Percentiles rank a stretch among this genome's conserved stretches.
Conservation (phyloP, 2,113 vertebrate genomes). For the Canis aureus region DNA sequence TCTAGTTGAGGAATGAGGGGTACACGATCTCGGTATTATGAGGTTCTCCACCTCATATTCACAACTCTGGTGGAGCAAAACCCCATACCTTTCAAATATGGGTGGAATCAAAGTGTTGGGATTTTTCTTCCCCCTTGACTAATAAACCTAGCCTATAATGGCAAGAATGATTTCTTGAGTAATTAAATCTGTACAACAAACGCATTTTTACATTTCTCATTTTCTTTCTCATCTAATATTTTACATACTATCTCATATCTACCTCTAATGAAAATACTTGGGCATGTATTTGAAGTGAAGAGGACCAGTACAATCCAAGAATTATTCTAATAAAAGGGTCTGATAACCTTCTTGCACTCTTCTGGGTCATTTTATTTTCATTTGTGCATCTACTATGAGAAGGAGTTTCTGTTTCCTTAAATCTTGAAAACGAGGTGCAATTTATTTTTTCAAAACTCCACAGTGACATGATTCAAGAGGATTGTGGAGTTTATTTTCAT, state of each 20-base stretch:
- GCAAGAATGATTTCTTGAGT: neutral
- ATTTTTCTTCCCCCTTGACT: neutral
- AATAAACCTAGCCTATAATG: neutral
- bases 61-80: neutral
- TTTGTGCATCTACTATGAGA: neutral
- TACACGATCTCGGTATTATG: neutral
- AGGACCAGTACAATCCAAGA: neutral
- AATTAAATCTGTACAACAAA: neutral
- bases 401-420: constrained; percentile 31
- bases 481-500: constrained; percentile 1
- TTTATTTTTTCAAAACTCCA: neutral
- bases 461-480: neutral
- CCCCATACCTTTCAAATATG: neutral
- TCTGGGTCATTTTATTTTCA: neutral
- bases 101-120: neutral
- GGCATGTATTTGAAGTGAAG: neutral
- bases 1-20: neutral
- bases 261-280: neutral
- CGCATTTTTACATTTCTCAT: neutral
- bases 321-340: neutral
- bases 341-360: neutral
- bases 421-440: neutral
- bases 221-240: neutral
- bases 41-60: neutral
- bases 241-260: neutral